Evolutionary conservation across 2,113 vertebrate species (phyloP), one percentile per base, ranked within the genome.

Genomic region (Pterophyllum scalare): DNA sequence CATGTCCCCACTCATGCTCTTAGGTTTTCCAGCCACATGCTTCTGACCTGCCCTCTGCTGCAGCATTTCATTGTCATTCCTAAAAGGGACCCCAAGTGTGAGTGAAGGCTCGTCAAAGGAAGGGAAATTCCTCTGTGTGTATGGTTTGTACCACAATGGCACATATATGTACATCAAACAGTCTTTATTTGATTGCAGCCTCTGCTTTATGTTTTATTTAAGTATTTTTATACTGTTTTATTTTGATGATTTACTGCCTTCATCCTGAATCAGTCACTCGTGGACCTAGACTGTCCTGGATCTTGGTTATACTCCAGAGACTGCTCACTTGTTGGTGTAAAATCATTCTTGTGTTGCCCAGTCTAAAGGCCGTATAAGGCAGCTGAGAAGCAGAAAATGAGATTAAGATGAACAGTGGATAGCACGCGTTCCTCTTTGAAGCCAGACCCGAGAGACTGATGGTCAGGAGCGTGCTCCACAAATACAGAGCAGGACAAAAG

Each of bases 151-250:
- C 56, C 49, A 74, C 12, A 17, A 49, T 6, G 7, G 79, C 75
- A 87, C 79, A 82, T 87, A 58, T 4, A 35, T 88, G 38, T 78
- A 86, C 61, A 46, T 77, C 72, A 83, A 49, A 59, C 82, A 88
- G 91, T 92, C 80, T 72, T 79, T 28, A 3, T 75, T 59, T 82
- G 52, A 56, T 65, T 62, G 20, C 82, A 62, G 22, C 75, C 11
- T 77, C 22, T 77, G 62, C 61, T 59, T 85, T 49, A 35, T 33
- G 20, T 87, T 85, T 87, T 86, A 90, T 94, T 93, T 88, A 88
- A 93, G 88, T 90, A 52, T 88, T 83, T 90, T 84, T 82, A 85
- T 87, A 81, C 13, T 20, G 1, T 72, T 80, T 78, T 80, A 58
- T 83, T 76, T 88, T 74, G 77, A 75, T 82, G 56, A 88, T 87